Conservation (phyloP, 2,113 vertebrate species). For the Ptyas mucosa region DNA sequence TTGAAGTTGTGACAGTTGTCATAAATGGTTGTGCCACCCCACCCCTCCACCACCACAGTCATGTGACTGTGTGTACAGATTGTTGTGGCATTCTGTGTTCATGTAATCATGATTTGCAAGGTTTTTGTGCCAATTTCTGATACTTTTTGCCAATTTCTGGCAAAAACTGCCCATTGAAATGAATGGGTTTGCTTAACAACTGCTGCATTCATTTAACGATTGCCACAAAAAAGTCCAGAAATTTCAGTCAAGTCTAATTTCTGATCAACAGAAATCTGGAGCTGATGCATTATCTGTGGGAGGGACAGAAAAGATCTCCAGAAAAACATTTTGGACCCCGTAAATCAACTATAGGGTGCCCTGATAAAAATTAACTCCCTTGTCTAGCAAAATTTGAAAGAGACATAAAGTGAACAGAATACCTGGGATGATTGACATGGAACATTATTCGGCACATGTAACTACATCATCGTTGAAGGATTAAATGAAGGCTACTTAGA, state of each 20-base stretch:
- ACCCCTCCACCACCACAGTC: background rate
- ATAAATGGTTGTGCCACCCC: background rate
- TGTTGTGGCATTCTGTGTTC: background rate
- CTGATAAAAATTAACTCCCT: background rate
- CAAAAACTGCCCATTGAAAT: background rate
- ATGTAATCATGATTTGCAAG: background rate
- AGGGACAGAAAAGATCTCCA: background rate
- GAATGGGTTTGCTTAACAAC: background rate
- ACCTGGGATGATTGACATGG: background rate
- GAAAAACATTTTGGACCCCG: background rate
- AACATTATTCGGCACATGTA: background rate
- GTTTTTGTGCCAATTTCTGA: background rate
- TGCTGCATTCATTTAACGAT: background rate
- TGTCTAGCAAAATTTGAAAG: background rate
- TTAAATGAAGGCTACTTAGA: background rate
- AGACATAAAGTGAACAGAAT: background rate
- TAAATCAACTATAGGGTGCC: background rate
- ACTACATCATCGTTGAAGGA: background rate
- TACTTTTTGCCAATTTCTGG: background rate
- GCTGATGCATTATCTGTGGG: background rate
- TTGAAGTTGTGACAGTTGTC: background rate
- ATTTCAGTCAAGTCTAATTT: background rate
- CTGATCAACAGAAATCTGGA: slow-evolving; percentile 19
- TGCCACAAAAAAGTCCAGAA: background rate
- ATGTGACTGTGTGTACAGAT: background rate